Base-by-base conservation (phyloP, 2,797 vertebrate species). In the Halcyon smyrnensis region DNA sequence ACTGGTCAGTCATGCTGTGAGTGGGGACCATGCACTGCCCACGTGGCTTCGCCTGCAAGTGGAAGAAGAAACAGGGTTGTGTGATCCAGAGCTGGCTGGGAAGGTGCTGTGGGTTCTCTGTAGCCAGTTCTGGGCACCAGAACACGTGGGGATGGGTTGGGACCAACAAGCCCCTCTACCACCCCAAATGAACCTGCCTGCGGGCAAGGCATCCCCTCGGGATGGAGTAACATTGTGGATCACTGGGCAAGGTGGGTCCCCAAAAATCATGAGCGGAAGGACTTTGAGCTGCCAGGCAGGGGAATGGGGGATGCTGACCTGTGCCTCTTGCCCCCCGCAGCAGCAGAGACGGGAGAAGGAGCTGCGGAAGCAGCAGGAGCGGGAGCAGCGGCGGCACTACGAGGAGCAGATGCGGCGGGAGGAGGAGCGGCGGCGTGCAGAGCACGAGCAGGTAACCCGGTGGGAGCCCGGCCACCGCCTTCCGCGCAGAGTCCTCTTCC, bases 331-430 rank as follows among this genome's bases (percentile, higher is more conserved):
- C 48, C 36, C 28, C 78, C 83, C 48, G 74, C 97, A 99, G 99
- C 99, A 99, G 97, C 99, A 99, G 92, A 98, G 99, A 16, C 98
- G 99, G 4, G 99, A 99, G 97, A 99, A 99, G n/a, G 99, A 99
- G 90, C 95, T 99, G 94, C 98, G 99, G 94, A 99, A 99, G 95
- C 99, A 99, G 97, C 99, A 99, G 98, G 99, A 99, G 96, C 97
- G 99, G 46, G 99, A 99, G 93, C 99, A 99, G 97, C 98, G 99
- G 78, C 97, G 99, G 80, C 98, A 99, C 90, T 99, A 99, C 7
- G 99, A 99, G 98, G 99, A 99, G 97, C 99, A 99, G 98, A 97
- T 99, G 84, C 98, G 99, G 36, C 97, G 99, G 12, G 99, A 99
- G 91, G 99, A 99, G 97, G 99, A 99, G 98, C 97, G 99, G 97